phyloP scores from a whole-genome alignment of 2,113 vertebrate genomes.

The Bambusicola thoracicus region DNA sequence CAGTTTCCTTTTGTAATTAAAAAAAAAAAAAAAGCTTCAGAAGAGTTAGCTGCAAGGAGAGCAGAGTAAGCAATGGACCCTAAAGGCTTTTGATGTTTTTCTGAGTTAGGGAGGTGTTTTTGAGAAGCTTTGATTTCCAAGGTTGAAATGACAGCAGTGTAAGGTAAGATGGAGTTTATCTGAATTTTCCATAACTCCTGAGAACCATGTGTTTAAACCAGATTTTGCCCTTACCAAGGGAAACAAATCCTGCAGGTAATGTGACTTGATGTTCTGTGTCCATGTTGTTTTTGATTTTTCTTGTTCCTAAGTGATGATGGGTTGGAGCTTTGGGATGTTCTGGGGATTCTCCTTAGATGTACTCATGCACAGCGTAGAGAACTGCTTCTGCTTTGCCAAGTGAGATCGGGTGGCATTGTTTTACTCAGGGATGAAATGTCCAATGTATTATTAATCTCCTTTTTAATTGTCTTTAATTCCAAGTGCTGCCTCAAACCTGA shows the following conservation, averaged over 20 bases:
- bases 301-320: neutral
- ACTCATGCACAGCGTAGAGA: neutral
- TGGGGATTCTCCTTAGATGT: neutral
- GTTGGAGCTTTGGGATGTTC: neutral
- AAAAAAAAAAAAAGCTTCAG: slow-evolving; percentile 1
- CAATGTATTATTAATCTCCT: neutral
- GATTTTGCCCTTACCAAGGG: neutral
- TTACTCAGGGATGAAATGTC: neutral
- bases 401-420: neutral
- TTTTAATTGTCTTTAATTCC: neutral
- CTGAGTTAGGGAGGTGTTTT: neutral
- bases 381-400: neutral
- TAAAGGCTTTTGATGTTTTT: neutral
- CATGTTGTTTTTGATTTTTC: neutral
- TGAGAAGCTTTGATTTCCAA: slow-evolving; percentile 8
- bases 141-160: neutral
- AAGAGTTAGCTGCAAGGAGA: neutral
- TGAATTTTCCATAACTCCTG: neutral
- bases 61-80: neutral
- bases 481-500: neutral
- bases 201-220: neutral
- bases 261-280: neutral
- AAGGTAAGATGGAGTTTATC: neutral
- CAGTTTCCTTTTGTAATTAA: slow-evolving; percentile 47
- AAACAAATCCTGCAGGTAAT: neutral